phyloP scores from a whole-genome alignment of 1,140 invertebrate species.

The Papilio glaucus region DNA sequence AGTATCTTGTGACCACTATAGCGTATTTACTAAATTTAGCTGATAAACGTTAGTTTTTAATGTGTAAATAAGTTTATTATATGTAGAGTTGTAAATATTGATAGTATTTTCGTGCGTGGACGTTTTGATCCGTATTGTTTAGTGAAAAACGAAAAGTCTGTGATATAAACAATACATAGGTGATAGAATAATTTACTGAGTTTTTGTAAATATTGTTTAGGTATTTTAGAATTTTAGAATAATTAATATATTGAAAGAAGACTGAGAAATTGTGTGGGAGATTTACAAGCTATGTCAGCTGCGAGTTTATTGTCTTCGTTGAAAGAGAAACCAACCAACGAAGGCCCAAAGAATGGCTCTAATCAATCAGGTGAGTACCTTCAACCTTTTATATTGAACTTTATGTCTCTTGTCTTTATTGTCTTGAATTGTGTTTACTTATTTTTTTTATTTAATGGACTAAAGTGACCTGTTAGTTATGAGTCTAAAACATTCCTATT shows the following conservation, averaged over 20 bases:
- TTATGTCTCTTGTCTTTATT: too few relatives aligned
- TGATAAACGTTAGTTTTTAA: constrained; percentile 82
- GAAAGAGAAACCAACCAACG: constrained; percentile 77
- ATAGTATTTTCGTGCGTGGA: constrained; percentile 82
- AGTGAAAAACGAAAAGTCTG: constrained; percentile 84
- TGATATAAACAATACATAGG: constrained; percentile 84
- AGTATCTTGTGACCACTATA: constrained; percentile 82
- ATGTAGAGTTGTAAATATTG: constrained; percentile 80
- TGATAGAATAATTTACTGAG: constrained; percentile 80
- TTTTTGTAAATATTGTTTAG: constrained; percentile 82
- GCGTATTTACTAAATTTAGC: constrained; percentile 82
- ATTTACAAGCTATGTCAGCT: constrained; percentile 81
- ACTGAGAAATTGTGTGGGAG: constrained; percentile 76
- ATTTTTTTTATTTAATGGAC: not conserved
- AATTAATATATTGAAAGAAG: constrained; percentile 81
- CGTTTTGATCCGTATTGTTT: constrained; percentile 83
- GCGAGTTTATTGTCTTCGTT: constrained; percentile 78
- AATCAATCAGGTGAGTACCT: constrained; percentile 54
- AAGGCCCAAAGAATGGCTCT: constrained; percentile 55
- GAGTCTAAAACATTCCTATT: not conserved
- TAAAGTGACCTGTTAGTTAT: not conserved
- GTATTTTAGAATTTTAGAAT: constrained; percentile 79
- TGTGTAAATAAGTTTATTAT: constrained; percentile 83
- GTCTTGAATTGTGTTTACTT: not conserved
- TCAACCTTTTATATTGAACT: not conserved